These are phyloP conservation scores for Miichthys miiuy DNA, from an alignment of 2,797 vertebrate species.

Conservation along the genomic window DNA sequence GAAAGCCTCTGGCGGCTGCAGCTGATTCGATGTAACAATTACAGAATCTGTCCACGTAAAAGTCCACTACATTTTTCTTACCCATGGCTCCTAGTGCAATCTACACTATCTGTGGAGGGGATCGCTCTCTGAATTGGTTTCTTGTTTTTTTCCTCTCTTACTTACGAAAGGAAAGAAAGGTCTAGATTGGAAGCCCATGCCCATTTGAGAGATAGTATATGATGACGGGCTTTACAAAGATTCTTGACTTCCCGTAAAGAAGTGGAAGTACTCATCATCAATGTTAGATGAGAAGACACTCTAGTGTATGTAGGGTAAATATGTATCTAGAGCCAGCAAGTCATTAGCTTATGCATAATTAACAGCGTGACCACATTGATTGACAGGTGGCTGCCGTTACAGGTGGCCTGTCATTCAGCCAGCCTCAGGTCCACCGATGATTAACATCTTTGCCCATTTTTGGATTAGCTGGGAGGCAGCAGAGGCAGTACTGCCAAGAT, in stretches of 20 bases:
- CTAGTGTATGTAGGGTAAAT: neutral
- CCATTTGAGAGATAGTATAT: neutral
- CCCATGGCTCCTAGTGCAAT: slow-evolving; percentile 26
- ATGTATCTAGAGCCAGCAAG: neutral
- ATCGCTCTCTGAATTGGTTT: slow-evolving; percentile 34
- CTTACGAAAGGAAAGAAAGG: neutral
- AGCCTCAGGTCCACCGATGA: too few relatives aligned
- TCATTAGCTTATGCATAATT: neutral
- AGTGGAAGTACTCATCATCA: neutral
- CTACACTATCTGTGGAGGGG: slow-evolving; percentile 28
- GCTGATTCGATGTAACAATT: slow-evolving; percentile 55
- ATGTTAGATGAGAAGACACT: neutral
- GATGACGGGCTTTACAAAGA: neutral
- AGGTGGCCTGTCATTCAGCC: too few relatives aligned
- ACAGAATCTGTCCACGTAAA: slow-evolving; percentile 55
- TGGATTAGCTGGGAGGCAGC: too few relatives aligned
- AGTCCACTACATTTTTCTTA: slow-evolving; percentile 51
- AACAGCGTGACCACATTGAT: too few relatives aligned
- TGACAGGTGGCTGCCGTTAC: too few relatives aligned
- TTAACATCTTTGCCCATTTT: too few relatives aligned
- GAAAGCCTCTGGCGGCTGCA: slow-evolving; percentile 52
- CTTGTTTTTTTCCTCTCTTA: slow-evolving; percentile 27
- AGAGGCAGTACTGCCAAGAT: too few relatives aligned
- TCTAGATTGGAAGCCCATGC: neutral
- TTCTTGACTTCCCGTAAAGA: neutral